Conservation (phyloP, 2,113 vertebrate genomes). For the Perca flavescens region DNA sequence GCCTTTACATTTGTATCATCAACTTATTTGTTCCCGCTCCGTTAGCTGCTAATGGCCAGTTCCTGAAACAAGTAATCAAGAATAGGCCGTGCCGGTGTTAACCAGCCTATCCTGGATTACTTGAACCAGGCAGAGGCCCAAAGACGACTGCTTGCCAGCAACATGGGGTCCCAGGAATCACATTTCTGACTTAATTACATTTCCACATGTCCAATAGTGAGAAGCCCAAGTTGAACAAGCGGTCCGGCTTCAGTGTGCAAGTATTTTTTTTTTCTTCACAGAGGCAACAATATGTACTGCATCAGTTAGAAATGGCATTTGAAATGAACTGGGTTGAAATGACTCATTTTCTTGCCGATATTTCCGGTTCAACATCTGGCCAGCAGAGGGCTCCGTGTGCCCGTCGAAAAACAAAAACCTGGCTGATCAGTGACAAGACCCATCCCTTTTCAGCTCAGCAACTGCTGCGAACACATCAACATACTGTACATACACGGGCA, state of each 20-base stretch:
- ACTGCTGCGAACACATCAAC: slow-evolving; percentile 61
- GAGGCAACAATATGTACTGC: neutral
- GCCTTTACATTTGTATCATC: neutral
- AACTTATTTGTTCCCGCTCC: neutral
- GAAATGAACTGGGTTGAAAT: slow-evolving; percentile 14
- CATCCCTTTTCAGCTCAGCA: slow-evolving; percentile 70
- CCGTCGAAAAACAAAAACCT: slow-evolving; percentile 18
- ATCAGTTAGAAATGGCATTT: slow-evolving; percentile 26
- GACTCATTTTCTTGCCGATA: slow-evolving; percentile 36
- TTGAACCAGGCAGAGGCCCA: slow-evolving; percentile 90
- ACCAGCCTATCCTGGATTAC: slow-evolving; percentile 99
- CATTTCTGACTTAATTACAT: slow-evolving; percentile 59
- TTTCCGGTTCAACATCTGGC: slow-evolving; percentile 49
- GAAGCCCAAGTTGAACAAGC: neutral
- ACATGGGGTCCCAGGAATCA: slow-evolving; percentile 42
- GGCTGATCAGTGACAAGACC: slow-evolving; percentile 58
- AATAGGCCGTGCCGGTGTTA: slow-evolving; percentile 90
- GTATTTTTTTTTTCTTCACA: neutral
- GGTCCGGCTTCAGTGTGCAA: neutral
- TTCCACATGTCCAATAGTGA: slow-evolving; percentile 40
- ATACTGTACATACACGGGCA: slow-evolving; percentile 37
- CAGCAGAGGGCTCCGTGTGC: slow-evolving; percentile 71
- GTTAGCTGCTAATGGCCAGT: slow-evolving; percentile 66
- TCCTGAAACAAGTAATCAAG: slow-evolving; percentile 97
- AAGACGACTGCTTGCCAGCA: slow-evolving; percentile 23